phyloP scores from a whole-genome alignment of 2,797 vertebrate species.

The Parauchenoglanis ngamensis region DNA sequence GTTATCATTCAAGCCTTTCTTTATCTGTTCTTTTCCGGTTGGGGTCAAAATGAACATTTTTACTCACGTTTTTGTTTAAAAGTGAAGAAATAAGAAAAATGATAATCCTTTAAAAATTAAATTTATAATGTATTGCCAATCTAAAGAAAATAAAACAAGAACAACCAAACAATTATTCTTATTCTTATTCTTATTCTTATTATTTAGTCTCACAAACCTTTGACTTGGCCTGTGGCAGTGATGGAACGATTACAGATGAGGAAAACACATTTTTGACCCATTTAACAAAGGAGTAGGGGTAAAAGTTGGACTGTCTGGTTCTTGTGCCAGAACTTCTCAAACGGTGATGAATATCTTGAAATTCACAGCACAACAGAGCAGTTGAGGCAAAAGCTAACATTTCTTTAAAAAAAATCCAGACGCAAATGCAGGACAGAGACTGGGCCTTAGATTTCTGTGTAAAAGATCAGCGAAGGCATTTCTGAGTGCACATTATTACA shows the following conservation, averaged over 20 bases:
- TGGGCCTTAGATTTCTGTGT: background rate
- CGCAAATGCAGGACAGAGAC: background rate
- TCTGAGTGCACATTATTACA: background rate
- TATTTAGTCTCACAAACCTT: background rate
- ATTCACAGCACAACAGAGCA: background rate
- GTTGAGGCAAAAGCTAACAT: background rate
- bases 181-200: background rate
- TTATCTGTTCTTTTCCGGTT: background rate
- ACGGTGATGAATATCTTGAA: background rate
- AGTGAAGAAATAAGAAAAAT: background rate
- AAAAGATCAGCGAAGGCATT: background rate
- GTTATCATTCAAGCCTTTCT: background rate
- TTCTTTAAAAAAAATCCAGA: constrained; percentile 5
- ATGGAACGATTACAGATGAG: background rate
- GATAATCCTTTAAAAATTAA: background rate
- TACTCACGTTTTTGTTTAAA: background rate
- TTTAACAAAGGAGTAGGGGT: background rate
- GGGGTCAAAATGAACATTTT: background rate
- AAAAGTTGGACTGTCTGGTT: constrained; percentile 23
- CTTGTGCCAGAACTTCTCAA: background rate
- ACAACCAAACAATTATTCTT: background rate
- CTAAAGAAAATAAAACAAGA: background rate
- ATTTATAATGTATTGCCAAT: background rate
- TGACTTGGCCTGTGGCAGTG: background rate
- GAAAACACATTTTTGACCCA: constrained; percentile 2